A percentile compares a stretch with the other conserved stretches of the same genome.
phyloP scores from a whole-genome alignment of 35 echinoderm and acorn worm species.

The Strongylocentrotus purpuratus region DNA sequence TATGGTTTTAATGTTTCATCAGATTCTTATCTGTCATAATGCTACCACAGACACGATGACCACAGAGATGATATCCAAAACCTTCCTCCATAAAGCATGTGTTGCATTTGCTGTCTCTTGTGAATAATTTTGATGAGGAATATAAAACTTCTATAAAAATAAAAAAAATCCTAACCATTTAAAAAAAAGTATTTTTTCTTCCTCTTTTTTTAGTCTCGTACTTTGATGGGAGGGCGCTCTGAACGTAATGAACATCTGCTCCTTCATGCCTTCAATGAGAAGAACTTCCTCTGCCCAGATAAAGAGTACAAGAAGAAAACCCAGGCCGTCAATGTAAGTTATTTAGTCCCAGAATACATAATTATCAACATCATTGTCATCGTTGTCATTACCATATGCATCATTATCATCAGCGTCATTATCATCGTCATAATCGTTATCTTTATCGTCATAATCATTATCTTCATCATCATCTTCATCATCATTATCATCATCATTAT shows the following conservation, averaged over 20 bases:
- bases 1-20: too few species aligned
- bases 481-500: too few species aligned
- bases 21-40: too few species aligned
- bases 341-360: neutral
- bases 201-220: slow-evolving; percentile 78
- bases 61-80: too few species aligned
- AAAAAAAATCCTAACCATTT: neutral
- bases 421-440: too few species aligned
- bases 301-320: slow-evolving; percentile 95
- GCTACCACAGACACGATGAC: too few species aligned
- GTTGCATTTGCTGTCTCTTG: too few species aligned
- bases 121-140: neutral
- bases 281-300: slow-evolving; percentile 95
- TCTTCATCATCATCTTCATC: too few species aligned
- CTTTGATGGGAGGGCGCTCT: slow-evolving; percentile 95
- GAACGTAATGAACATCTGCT: slow-evolving; percentile 95
- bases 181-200: neutral
- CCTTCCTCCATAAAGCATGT: too few species aligned
- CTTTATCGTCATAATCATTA: too few species aligned
- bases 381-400: too few species aligned
- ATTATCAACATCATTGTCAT: neutral
- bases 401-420: too few species aligned
- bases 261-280: slow-evolving; percentile 93
- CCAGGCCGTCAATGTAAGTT: slow-evolving; percentile 59
- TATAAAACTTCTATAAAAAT: neutral